These are phyloP conservation scores for Murina feae DNA, from an alignment of 2,113 vertebrate genomes.

Conservation along the genomic window DNA sequence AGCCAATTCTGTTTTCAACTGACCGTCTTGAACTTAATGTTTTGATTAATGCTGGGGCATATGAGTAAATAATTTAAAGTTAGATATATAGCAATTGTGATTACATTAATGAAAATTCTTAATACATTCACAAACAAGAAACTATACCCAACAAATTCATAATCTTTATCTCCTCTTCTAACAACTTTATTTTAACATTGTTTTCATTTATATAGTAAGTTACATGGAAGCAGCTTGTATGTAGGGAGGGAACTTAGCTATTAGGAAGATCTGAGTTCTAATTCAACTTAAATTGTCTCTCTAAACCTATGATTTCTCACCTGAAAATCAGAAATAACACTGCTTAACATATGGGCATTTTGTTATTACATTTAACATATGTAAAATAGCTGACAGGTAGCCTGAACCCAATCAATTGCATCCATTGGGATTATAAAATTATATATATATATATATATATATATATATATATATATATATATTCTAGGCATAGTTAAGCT, in stretches of 20 bases:
- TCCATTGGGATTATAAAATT: neutral
- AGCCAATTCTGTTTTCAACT: neutral
- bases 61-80: slow-evolving; percentile 14
- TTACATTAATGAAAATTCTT: neutral
- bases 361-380: neutral
- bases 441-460: neutral
- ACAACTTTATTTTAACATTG: neutral
- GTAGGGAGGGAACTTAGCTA: neutral
- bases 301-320: neutral
- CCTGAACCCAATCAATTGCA: neutral
- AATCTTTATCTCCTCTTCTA: neutral
- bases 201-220: neutral
- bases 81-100: neutral
- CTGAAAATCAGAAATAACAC: neutral
- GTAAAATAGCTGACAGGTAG: neutral
- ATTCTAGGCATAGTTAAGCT: neutral
- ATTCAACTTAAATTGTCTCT: neutral
- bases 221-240: neutral
- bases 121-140: neutral
- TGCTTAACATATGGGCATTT: neutral
- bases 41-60: neutral
- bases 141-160: neutral
- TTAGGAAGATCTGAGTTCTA: neutral
- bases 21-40: neutral
- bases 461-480: neutral